Conservation (phyloP, 2,797 vertebrate species). For the Triplophysa bombifrons region DNA sequence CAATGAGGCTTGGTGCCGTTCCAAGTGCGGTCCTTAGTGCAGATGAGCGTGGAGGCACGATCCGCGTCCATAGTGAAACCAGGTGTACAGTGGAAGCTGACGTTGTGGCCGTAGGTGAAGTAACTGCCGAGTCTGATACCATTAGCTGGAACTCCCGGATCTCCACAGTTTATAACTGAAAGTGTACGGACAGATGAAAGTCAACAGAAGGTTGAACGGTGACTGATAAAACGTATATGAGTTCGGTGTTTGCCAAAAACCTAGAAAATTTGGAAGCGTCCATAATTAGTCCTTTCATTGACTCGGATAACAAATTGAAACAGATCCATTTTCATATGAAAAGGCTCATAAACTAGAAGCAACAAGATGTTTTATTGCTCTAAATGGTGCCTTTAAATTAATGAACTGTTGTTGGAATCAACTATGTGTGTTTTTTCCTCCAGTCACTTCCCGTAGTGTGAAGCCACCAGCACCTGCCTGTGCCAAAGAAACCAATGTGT, state of each 20-base stretch:
- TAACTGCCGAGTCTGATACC: slow-evolving; percentile 89
- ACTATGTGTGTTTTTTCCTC: slow-evolving; percentile 44
- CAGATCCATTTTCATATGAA: slow-evolving; percentile 50
- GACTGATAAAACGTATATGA: background rate
- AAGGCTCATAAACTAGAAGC: slow-evolving; percentile 39
- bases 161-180: slow-evolving; percentile 94
- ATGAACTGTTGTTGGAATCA: slow-evolving; percentile 45
- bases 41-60: slow-evolving; percentile 84
- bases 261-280: slow-evolving; percentile 13
- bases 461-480: slow-evolving; percentile 33
- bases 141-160: slow-evolving; percentile 92
- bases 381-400: slow-evolving; percentile 46
- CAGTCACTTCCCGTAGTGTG: slow-evolving; percentile 40
- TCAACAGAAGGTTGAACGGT: background rate
- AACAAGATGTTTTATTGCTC: slow-evolving; percentile 54
- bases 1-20: slow-evolving; percentile 92
- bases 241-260: slow-evolving; percentile 14
- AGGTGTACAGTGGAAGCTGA: slow-evolving; percentile 88
- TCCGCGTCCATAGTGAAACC: slow-evolving; percentile 94
- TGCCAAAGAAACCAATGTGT: slow-evolving; percentile 59
- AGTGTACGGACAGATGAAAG: slow-evolving; percentile 19
- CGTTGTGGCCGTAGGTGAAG: slow-evolving; percentile 86
- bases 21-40: slow-evolving; percentile 96
- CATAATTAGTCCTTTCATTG: slow-evolving; percentile 27
- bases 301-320: slow-evolving; percentile 33